Conservation (phyloP, 1,140 invertebrate genomes). For the Drosophila sucinea region DNA sequence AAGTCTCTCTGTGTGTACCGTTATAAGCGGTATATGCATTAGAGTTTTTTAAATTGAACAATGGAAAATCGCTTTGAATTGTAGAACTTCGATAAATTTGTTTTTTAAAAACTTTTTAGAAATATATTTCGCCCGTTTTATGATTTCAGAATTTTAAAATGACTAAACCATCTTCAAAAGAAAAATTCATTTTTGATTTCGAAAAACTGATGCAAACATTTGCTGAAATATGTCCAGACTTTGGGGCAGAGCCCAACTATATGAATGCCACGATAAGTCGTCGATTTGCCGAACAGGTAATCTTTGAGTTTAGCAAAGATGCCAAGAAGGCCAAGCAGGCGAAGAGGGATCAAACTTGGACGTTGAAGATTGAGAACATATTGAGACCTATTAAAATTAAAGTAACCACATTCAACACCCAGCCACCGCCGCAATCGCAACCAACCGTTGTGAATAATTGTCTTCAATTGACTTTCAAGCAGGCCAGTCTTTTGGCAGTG, state of each 20-base stretch:
- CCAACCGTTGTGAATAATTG: conserved; percentile 33
- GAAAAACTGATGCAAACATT: conserved; percentile 45
- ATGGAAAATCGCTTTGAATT: too few species aligned
- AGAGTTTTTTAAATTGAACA: too few species aligned
- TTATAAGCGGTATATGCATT: too few species aligned
- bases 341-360: conserved; percentile 38
- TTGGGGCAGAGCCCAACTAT: conserved; percentile 36
- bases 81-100: too few species aligned
- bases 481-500: conserved; percentile 64
- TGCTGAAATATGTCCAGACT: conserved; percentile 56
- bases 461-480: conserved; percentile 58
- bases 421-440: conserved; percentile 33
- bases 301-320: conserved; percentile 57
- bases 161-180: neutral
- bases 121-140: neutral
- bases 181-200: conserved; percentile 50
- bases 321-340: conserved; percentile 43
- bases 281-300: conserved; percentile 55
- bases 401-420: conserved; percentile 28
- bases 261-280: conserved; percentile 44
- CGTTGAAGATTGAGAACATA: conserved; percentile 23
- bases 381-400: neutral
- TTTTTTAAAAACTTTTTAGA: neutral
- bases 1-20: too few species aligned
- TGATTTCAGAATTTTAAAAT: conserved; percentile 7